Evolutionary conservation across 92 coral and sea anemone genomes (phyloP).

Genomic region (Porites evermanni): DNA sequence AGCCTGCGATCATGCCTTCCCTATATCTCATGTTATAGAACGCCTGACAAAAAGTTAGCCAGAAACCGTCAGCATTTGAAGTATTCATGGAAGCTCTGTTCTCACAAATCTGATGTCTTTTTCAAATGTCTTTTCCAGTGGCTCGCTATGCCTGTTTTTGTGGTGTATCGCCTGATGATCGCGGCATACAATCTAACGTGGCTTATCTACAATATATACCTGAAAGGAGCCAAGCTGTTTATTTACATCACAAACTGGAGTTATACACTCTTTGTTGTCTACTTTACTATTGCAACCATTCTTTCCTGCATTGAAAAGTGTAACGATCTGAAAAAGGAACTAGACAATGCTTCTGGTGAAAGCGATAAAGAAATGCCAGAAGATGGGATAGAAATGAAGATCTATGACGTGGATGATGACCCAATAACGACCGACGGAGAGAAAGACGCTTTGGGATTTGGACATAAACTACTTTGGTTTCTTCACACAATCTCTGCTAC

Average conservation of each 20-base stretch:
- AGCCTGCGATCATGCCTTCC: no score
- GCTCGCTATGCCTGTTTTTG: constrained; percentile 63
- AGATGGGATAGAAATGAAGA: constrained; percentile 22
- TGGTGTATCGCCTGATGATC: constrained; percentile 56
- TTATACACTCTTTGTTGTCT: constrained; percentile 67
- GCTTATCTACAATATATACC: constrained; percentile 64
- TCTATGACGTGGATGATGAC: constrained; percentile 9
- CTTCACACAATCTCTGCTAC: constrained; percentile 68
- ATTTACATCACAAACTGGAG: constrained; percentile 87
- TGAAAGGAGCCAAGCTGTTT: constrained; percentile 63
- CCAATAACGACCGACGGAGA: background rate
- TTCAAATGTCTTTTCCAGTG: constrained; percentile 45
- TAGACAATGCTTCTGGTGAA: background rate
- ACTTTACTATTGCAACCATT: constrained; percentile 68
- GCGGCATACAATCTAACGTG: constrained; percentile 72
- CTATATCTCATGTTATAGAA: no score
- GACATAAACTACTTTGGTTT: constrained; percentile 80
- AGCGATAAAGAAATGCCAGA: background rate
- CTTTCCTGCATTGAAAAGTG: constrained; percentile 56
- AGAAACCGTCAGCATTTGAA: no score
- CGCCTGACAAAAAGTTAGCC: no score
- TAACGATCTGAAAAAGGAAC: constrained; percentile 5
- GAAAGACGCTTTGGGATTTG: constrained; percentile 34
- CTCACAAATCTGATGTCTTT: no score
- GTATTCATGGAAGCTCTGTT: no score